Conservation (phyloP, 1,140 invertebrate species). For the Araneus ventricosus region DNA sequence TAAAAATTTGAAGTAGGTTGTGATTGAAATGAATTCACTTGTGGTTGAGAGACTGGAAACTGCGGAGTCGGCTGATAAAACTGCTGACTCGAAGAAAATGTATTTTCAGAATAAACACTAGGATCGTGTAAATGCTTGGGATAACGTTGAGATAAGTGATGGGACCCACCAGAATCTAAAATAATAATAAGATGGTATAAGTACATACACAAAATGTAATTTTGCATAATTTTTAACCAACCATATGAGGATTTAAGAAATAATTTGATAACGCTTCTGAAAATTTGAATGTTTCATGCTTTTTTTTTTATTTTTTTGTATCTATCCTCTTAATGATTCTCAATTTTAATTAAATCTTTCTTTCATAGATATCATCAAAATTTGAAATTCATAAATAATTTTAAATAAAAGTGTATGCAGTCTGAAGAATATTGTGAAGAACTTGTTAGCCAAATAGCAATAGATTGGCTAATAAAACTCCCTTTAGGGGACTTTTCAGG, state of each 20-base stretch:
- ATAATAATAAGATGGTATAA: not conserved
- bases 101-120: constrained; percentile 70
- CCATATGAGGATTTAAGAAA: not conserved
- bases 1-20: not conserved
- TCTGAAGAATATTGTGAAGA: too few relatives aligned
- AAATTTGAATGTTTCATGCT: too few relatives aligned
- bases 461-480: too few relatives aligned
- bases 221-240: not conserved
- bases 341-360: too few relatives aligned
- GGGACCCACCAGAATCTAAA: constrained; percentile 44
- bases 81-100: constrained; percentile 35
- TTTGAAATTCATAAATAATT: too few relatives aligned
- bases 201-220: too few relatives aligned
- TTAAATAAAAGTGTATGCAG: too few relatives aligned
- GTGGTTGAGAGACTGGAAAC: constrained; percentile 39
- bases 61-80: constrained; percentile 31
- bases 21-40: constrained; percentile 20
- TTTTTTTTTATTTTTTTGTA: too few relatives aligned
- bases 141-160: constrained; percentile 70
- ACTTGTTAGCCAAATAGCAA: too few relatives aligned
- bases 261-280: not conserved
- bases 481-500: too few relatives aligned
- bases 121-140: constrained; percentile 74
- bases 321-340: too few relatives aligned
- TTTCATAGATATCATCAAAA: too few relatives aligned